Evolutionary conservation across 92 coral and sea anemone species (phyloP).

Genomic region (Ricordea florida): DNA sequence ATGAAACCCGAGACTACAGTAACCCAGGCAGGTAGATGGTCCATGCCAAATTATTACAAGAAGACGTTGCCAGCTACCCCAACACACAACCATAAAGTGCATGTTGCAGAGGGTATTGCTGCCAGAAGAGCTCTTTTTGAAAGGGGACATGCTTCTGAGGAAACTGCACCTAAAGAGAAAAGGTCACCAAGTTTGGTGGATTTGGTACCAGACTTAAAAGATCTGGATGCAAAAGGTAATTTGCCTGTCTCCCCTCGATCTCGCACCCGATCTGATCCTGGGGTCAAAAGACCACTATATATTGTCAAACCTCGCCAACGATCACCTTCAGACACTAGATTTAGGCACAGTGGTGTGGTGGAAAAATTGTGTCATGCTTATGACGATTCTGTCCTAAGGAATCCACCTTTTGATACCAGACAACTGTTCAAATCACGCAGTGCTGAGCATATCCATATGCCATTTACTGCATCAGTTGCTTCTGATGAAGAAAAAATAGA

Average conservation of each 20-base stretch:
- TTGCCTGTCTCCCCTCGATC: slow-evolving; percentile 26
- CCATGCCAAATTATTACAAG: slow-evolving; percentile 82
- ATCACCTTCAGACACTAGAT: slow-evolving; percentile 43
- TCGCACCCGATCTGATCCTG: slow-evolving; percentile 85
- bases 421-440: slow-evolving; percentile 73
- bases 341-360: slow-evolving; percentile 5
- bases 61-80: slow-evolving; percentile 50
- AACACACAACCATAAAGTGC: slow-evolving; percentile 59
- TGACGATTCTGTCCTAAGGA: slow-evolving; percentile 68
- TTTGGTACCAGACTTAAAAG: slow-evolving; percentile 75
- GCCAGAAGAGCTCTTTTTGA: slow-evolving; percentile 88
- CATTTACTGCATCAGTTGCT: neutral
- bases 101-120: slow-evolving; percentile 82
- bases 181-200: slow-evolving; percentile 71
- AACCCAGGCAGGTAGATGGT: slow-evolving; percentile 58
- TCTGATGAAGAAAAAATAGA: neutral
- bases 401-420: slow-evolving; percentile 16
- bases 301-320: slow-evolving; percentile 22
- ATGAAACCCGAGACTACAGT: neutral
- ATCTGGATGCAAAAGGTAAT: slow-evolving; percentile 5
- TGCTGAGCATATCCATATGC: slow-evolving; percentile 56
- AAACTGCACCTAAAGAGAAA: slow-evolving; percentile 47
- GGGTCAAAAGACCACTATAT: slow-evolving; percentile 47
- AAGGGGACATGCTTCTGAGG: slow-evolving; percentile 58
- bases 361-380: slow-evolving; percentile 24